Evolutionary conservation across 2,888 invertebrate species (phyloP), one percentile per base, ranked within the genome.

Genomic region (Lasius fuliginosus): DNA sequence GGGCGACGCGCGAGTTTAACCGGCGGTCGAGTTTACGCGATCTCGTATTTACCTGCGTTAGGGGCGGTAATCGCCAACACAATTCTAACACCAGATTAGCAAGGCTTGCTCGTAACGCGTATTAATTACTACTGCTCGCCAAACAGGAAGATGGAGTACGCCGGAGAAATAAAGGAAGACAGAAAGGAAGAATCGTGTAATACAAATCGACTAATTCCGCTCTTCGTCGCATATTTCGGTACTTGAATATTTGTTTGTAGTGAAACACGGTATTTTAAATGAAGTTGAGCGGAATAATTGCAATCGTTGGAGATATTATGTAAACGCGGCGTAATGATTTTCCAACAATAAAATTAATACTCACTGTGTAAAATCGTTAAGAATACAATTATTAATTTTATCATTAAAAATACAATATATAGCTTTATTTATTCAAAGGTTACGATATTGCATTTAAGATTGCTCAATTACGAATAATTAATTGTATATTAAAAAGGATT

Each of bases 31-130:
- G 46, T 85, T 84, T 64, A 64, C 71, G 53, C 69, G 71, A 83
- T 53, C 86, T 84, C 71, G 84, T 71, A 69, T 86, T 87, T 83
- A 84, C 86, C 85, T 89, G 88, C 85, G 83, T 89, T 89, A 85
- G 85, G 69, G 69, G 69, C 56, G 76, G 83, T 89, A 86, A 88
- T 89, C 90, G 86, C 65, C 68, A 53, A 53, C 49, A 69, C 65
- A 71, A 69, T 65, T 84, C 85, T 85, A 84, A 85, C 75, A 76
- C 75, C 67, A 76, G 84, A 83, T 85, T 85, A 84, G 76, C 33
- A 65, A 64, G n/a, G 33, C 23, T 53, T 62, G 46, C 65, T 53
- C 40, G 30, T 62, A 71, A 40, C 71, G 49, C 36, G 42, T 67
- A 68, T 68, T 68, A 77, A 67, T 77, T 81, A 60, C 12, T 15